Evolutionary conservation across 2,888 invertebrate species (phyloP), one percentile per base, ranked within the genome.

Genomic region (Monoplex corrugatus): DNA sequence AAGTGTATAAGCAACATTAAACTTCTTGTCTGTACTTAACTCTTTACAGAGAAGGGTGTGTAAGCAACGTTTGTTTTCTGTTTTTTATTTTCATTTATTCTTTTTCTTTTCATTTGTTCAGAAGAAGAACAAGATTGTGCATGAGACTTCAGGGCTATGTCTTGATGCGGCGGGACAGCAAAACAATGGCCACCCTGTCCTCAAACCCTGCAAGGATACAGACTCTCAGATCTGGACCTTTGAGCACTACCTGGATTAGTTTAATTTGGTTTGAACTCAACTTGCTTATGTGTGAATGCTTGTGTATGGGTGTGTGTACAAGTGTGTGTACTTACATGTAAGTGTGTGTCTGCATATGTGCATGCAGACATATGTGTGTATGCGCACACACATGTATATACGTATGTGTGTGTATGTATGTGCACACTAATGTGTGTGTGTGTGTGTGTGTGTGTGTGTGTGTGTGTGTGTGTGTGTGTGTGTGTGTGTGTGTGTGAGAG

Each of bases 201-300:
- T 96, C 23, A 94, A 92, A 80, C 91, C 91, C 38, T 96, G 96
- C 91, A 90, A 91, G 57, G 94, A 93, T 8, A 91, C 91, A 8
- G 93, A 93, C 83, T 92, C 95, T 8, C 96, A 96, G 90, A 94
- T 93, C 89, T 96, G 96, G 96, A 93, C 93, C 23, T 95, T 96
- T 90, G 95, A 96, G 88, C 93, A 93, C 89, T 95, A 95, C 90
- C 89, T 94, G 19, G 91, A 92, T 86, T 88, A 80, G 78, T 43
- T 43, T 80, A 40, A 28, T 80, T 86, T 88, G 43, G 78, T 43
- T 43, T 80, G 32, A 28, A 43, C 78, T 13, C 43, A 28, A 6
- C 43, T 23, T 40, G 78, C 8, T 2, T 72, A 23, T 40, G 40
- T 78, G 78, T 78, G 78, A 19, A 35, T 6, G 72, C 35, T 8